These are phyloP conservation scores for Drosophila diplacantha DNA, from an alignment of 2,888 invertebrate genomes.

Conservation along the genomic window DNA sequence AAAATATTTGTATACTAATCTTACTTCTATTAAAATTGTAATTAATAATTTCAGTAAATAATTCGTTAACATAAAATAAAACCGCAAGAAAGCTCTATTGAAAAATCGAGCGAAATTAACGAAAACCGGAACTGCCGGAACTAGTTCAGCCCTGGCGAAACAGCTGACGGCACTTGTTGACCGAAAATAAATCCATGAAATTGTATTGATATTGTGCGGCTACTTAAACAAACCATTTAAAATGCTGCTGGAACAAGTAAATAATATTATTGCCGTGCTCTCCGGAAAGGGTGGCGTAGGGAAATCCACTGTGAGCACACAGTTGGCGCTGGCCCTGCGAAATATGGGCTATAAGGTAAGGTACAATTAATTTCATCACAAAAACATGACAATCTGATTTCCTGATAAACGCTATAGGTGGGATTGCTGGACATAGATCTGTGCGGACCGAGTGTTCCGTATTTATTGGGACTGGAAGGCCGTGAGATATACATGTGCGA, in stretches of 20 bases:
- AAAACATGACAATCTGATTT: neutral
- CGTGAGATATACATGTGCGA: slow-evolving; percentile 92
- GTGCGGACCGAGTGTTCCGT: slow-evolving; percentile 96
- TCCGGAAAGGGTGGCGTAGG: slow-evolving; percentile 99
- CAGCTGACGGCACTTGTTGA: slow-evolving; percentile 35
- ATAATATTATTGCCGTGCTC: slow-evolving; percentile 92
- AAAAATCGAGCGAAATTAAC: neutral
- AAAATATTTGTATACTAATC: too few species aligned
- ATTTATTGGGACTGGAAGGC: slow-evolving; percentile 90
- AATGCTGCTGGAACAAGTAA: slow-evolving; percentile 86
- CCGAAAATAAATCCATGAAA: neutral
- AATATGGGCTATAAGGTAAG: slow-evolving; percentile 88
- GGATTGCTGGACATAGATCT: slow-evolving; percentile 95
- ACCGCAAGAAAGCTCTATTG: neutral
- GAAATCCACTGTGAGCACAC: slow-evolving; percentile 97
- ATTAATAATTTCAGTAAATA: neutral
- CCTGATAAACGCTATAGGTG: slow-evolving; percentile 81
- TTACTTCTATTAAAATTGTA: too few species aligned
- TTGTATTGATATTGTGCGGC: slow-evolving; percentile 1
- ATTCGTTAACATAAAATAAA: neutral
- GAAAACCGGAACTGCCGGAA: neutral
- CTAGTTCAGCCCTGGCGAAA: slow-evolving; percentile 9
- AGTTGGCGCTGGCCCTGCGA: slow-evolving; percentile 91
- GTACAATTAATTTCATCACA: slow-evolving; percentile 28
- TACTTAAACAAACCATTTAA: neutral